These are phyloP conservation scores for Xiphophorus maculatus DNA, from an alignment of 2,113 vertebrate genomes.

Conservation along the genomic window DNA sequence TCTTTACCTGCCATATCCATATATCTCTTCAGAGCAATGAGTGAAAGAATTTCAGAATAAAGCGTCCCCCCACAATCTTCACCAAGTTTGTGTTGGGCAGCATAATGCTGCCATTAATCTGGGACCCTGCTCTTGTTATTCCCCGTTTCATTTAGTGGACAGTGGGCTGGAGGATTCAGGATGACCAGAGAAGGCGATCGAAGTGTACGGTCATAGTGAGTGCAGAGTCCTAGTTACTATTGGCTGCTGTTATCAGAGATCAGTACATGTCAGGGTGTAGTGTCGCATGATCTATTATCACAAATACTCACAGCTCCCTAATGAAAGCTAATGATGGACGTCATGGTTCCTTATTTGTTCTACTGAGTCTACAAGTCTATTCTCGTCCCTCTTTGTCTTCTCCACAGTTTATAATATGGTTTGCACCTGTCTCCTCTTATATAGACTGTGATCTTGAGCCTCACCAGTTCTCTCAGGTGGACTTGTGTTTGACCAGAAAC, in stretches of 20 bases:
- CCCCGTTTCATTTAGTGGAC: constrained; percentile 71
- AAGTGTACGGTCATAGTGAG: constrained; percentile 63
- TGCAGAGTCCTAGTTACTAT: constrained; percentile 44
- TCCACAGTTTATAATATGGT: constrained; percentile 74
- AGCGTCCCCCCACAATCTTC: constrained; percentile 23
- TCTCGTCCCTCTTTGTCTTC: constrained; percentile 66
- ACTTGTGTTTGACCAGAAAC: constrained; percentile 46
- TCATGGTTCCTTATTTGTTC: constrained; percentile 54
- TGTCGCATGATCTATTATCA: constrained; percentile 59
- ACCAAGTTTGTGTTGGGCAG: constrained; percentile 31
- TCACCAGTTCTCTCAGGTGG: constrained; percentile 73
- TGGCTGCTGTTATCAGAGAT: constrained; percentile 58
- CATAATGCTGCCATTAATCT: constrained; percentile 76
- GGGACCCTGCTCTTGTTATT: constrained; percentile 62
- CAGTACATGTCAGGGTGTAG: constrained; percentile 56
- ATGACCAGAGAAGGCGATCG: constrained; percentile 56
- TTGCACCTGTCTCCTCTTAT: constrained; percentile 81
- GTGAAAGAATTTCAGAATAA: constrained; percentile 45
- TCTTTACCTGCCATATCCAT: too few species aligned
- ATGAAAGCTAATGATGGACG: constrained; percentile 70
- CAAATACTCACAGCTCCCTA: constrained; percentile 46
- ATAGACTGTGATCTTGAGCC: constrained; percentile 61
- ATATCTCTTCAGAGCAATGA: constrained; percentile 9
- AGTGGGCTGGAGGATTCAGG: constrained; percentile 51
- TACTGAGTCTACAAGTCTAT: constrained; percentile 60